Evolutionary conservation across 1,140 invertebrate species (phyloP).

Genomic region (Ganaspis sp.): DNA sequence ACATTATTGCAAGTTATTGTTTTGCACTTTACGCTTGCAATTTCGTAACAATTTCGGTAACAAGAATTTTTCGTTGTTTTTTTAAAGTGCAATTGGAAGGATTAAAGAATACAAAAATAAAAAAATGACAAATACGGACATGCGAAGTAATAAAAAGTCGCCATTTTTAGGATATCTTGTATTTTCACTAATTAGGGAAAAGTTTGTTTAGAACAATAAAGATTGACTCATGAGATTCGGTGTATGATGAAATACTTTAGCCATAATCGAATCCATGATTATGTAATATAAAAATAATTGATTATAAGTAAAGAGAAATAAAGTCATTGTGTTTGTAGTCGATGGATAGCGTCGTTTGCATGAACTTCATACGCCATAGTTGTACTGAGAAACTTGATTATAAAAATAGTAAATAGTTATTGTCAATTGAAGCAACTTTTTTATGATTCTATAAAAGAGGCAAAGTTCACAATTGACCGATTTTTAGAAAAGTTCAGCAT

Average conservation of each 20-base stretch:
- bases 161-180: background rate
- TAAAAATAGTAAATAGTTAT: background rate
- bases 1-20: background rate
- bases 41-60: background rate
- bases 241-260: background rate
- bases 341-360: conserved; percentile 19
- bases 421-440: background rate
- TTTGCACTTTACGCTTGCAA: background rate
- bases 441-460: background rate
- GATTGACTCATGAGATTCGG: background rate
- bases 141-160: background rate
- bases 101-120: background rate
- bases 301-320: background rate
- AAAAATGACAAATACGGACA: background rate
- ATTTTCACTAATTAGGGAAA: background rate
- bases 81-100: background rate
- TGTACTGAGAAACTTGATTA: background rate
- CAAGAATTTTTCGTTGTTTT: background rate
- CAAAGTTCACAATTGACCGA: background rate
- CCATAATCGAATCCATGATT: background rate
- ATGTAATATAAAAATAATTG: conserved; percentile 21
- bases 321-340: conserved; percentile 1
- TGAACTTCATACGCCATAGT: background rate
- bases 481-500: background rate
- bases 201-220: background rate